Base-by-base conservation (phyloP, 2,888 invertebrate species). In the Phaedon cochleariae region DNA sequence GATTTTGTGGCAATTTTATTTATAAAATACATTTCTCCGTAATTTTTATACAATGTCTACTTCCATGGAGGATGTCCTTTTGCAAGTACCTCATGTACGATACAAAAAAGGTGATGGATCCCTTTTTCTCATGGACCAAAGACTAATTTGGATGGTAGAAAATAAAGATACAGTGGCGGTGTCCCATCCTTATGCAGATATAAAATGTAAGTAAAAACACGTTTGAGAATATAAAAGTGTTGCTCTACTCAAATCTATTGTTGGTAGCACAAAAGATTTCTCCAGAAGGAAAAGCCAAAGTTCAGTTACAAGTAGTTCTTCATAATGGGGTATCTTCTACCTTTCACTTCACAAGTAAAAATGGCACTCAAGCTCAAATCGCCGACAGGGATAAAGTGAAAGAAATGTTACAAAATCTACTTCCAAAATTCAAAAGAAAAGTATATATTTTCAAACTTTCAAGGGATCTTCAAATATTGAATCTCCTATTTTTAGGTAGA, bases 81-180 rank as follows among this genome's bases (percentile, higher is more conserved):
- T 97, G 73, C 95, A 97, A 86, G 92, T 97, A 75, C 90, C 92
- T 71, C 90, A 95, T 84, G 98, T 98, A 68, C 91, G 95, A 69
- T 96, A 92, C 82, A 98, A 98, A 84, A 98, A 98, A 85, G 95
- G 95, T 61, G 97, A 98, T 85, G 98, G 98, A 10, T 94, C 94
- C 0, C 85, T 98, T 63, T 96, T 97, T 83, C 90, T 98, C 71
- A 97, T 98, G 97, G 95, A 95, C 76, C 94, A 96, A 84, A 88
- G 98, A 75, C 86, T 98, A 74, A 97, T 96, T 37, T 98, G 97
- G 96, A 97, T 97, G 93, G 88, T 95, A 70, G 94, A 96, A 81
- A 94, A 96, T 82, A 88, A 92, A 70, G 95, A 97, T 80, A 95
- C 93, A 1, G 96, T 98, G 53, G 92, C 94, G 12, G 93, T 97